phyloP scores from a whole-genome alignment of 1,140 invertebrate genomes.

The Pseudachorutes palmiensis region DNA sequence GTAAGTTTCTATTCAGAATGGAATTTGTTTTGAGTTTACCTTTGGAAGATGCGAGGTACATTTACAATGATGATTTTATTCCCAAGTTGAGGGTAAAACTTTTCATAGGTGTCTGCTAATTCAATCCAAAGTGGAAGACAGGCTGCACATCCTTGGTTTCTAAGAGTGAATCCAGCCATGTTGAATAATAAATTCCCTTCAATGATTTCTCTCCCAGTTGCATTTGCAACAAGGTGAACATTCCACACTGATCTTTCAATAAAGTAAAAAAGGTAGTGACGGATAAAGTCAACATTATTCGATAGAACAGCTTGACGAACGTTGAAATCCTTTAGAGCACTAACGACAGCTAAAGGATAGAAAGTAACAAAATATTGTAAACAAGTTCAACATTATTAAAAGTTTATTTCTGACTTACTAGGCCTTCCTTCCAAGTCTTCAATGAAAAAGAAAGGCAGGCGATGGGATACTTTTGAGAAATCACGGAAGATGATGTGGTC shows the following conservation, averaged over 20 bases:
- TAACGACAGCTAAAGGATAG: not conserved
- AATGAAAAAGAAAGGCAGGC: not conserved
- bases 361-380: not conserved
- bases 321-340: not conserved
- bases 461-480: not conserved
- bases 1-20: not conserved
- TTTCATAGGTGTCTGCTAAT: not conserved
- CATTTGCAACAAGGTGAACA: not conserved
- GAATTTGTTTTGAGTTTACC: no score
- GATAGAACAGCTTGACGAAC: not conserved
- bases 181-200: not conserved
- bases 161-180: not conserved
- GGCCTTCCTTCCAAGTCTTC: not conserved
- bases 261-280: not conserved
- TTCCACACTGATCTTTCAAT: not conserved
- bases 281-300: not conserved
- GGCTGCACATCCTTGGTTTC: not conserved
- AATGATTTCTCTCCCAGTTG: not conserved
- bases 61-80: not conserved
- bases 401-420: not conserved
- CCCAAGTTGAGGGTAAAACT: not conserved
- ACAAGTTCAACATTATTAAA: not conserved
- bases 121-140: not conserved
- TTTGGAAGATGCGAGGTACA: no score
- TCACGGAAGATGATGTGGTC: not conserved